Evolutionary conservation across 2,113 vertebrate genomes (phyloP).

Genomic region (Marcusenius ussheri): DNA sequence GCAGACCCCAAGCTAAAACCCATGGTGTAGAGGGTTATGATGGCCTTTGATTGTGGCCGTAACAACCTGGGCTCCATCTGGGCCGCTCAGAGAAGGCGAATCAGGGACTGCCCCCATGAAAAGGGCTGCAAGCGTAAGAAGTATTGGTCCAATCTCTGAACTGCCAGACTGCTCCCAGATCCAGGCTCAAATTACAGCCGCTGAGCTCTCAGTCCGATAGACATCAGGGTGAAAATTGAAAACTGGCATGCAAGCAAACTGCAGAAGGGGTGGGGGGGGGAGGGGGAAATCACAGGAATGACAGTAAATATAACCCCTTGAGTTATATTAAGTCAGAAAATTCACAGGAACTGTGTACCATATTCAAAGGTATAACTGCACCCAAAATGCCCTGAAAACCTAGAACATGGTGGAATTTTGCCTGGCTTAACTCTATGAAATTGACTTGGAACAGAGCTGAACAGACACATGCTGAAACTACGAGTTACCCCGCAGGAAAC

Average conservation of each 20-base stretch:
- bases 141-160: neutral
- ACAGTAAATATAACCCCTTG: neutral
- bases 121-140: neutral
- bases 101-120: neutral
- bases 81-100: slow-evolving; percentile 7
- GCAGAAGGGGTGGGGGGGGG: neutral
- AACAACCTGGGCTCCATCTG: neutral
- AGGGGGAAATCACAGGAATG: neutral
- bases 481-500: neutral
- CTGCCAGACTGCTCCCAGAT: neutral
- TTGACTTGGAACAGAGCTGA: neutral
- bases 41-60: neutral
- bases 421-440: neutral
- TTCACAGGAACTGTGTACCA: neutral
- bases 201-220: neutral
- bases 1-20: neutral
- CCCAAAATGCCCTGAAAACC: neutral
- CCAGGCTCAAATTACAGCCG: slow-evolving; percentile 1
- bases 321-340: neutral
- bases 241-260: neutral
- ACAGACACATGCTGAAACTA: neutral
- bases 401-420: neutral
- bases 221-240: neutral
- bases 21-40: neutral
- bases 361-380: neutral